Evolutionary conservation across 2,888 invertebrate genomes (phyloP).

Genomic region (Erebia palarica): DNA sequence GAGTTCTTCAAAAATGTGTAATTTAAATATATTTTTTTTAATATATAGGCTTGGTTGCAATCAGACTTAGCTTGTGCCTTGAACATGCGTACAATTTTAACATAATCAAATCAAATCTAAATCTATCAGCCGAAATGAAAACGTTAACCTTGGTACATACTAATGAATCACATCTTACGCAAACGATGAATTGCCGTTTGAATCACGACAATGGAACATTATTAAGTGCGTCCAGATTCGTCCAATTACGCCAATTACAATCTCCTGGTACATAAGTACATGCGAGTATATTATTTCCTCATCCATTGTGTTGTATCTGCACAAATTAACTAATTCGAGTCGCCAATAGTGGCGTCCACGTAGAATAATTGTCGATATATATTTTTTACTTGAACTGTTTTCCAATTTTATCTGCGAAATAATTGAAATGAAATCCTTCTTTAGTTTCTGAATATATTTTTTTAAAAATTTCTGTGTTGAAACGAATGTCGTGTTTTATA

Average conservation of each 20-base stretch:
- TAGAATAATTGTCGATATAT: slow-evolving; percentile 49
- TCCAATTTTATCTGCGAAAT: neutral
- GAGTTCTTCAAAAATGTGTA: too few species aligned
- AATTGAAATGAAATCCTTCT: neutral
- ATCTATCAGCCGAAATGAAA: slow-evolving; percentile 28
- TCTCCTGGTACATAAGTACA: slow-evolving; percentile 70
- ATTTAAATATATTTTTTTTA: too few species aligned
- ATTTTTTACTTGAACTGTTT: neutral
- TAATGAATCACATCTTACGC: slow-evolving; percentile 77
- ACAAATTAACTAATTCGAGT: slow-evolving; percentile 79
- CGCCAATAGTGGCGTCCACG: slow-evolving; percentile 48
- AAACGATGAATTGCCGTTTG: slow-evolving; percentile 78
- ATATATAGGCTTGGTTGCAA: too few species aligned
- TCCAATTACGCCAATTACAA: slow-evolving; percentile 81
- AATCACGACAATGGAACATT: slow-evolving; percentile 78
- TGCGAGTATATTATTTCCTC: slow-evolving; percentile 76
- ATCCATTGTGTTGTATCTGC: slow-evolving; percentile 78
- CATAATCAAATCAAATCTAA: neutral
- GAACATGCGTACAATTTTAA: neutral
- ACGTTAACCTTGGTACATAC: slow-evolving; percentile 33
- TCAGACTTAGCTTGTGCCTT: too few species aligned
- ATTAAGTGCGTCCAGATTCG: slow-evolving; percentile 81
- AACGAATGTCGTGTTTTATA: too few species aligned
- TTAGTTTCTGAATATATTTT: neutral
- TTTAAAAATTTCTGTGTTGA: too few species aligned